Evolutionary conservation across 2,888 invertebrate species (phyloP).

Genomic region (Apodemia hepburni): DNA sequence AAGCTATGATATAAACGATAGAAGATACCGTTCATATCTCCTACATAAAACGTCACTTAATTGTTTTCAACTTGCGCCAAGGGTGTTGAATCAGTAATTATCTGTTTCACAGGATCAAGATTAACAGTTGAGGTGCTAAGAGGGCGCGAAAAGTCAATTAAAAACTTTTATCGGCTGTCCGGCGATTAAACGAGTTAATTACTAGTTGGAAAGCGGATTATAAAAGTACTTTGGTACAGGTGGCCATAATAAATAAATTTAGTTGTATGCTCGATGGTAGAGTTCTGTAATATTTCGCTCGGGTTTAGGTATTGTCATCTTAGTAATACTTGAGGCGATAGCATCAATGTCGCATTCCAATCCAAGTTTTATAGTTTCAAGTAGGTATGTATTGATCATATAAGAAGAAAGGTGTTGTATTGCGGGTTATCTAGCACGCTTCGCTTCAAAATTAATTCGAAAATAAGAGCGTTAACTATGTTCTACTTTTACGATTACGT

Average conservation of each 20-base stretch:
- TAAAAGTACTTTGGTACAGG: conserved; percentile 9
- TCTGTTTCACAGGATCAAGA: conserved; percentile 15
- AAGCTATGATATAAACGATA: background rate
- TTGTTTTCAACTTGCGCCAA: conserved; percentile 11
- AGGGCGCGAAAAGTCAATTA: conserved; percentile 46
- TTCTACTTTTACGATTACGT: too few species aligned
- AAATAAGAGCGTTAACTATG: too few species aligned
- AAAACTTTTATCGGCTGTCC: conserved; percentile 50
- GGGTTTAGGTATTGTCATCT: too few species aligned
- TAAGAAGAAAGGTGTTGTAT: too few species aligned
- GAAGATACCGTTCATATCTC: background rate
- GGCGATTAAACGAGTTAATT: conserved; percentile 54
- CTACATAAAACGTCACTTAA: conserved; percentile 10
- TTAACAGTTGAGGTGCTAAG: conserved; percentile 10
- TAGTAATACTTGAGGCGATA: too few species aligned
- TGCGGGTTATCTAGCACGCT: too few species aligned
- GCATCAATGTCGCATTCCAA: too few species aligned
- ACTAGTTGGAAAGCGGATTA: conserved; percentile 41
- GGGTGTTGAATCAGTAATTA: conserved; percentile 14
- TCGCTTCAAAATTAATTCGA: too few species aligned
- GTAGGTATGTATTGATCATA: too few species aligned
- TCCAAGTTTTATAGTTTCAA: too few species aligned
- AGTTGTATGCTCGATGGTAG: too few species aligned
- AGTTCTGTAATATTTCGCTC: too few species aligned
- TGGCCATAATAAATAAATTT: background rate